phyloP scores from a whole-genome alignment of 2,797 vertebrate genomes.

The Ctenopoma multispine region DNA sequence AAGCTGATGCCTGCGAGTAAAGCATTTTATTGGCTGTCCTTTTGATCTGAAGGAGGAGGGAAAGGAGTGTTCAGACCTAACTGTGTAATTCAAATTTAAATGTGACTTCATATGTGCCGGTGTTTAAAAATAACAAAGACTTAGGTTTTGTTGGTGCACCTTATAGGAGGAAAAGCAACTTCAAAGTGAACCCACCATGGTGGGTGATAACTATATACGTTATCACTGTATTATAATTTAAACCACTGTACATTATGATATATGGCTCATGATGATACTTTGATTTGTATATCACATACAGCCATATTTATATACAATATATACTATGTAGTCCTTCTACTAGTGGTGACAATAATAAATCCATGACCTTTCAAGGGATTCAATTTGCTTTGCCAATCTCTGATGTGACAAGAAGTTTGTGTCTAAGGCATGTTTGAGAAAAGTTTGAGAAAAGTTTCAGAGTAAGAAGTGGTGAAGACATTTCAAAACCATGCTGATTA shows the following conservation, averaged over 20 bases:
- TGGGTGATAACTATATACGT: neutral
- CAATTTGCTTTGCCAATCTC: no score
- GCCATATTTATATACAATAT: no score
- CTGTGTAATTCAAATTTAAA: slow-evolving; percentile 80
- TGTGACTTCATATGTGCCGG: slow-evolving; percentile 67
- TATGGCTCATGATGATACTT: neutral
- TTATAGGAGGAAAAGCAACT: slow-evolving; percentile 48
- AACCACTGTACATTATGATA: neutral
- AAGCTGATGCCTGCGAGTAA: slow-evolving; percentile 81
- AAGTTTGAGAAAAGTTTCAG: neutral
- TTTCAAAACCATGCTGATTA: neutral
- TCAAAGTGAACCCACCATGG: slow-evolving; percentile 58
- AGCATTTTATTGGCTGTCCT: slow-evolving; percentile 80
- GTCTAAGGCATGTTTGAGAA: neutral
- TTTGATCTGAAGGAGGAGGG: slow-evolving; percentile 83
- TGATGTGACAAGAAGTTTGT: no score
- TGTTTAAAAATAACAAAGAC: slow-evolving; percentile 74
- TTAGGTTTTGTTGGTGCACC: slow-evolving; percentile 53
- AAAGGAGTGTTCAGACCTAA: slow-evolving; percentile 63
- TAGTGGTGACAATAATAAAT: no score
- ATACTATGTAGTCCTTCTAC: no score
- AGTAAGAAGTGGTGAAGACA: no score
- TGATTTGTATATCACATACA: neutral
- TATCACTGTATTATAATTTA: neutral
- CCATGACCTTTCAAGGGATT: no score